Evolutionary conservation across 2,113 vertebrate species (phyloP).

Genomic region (Percina caprodes): DNA sequence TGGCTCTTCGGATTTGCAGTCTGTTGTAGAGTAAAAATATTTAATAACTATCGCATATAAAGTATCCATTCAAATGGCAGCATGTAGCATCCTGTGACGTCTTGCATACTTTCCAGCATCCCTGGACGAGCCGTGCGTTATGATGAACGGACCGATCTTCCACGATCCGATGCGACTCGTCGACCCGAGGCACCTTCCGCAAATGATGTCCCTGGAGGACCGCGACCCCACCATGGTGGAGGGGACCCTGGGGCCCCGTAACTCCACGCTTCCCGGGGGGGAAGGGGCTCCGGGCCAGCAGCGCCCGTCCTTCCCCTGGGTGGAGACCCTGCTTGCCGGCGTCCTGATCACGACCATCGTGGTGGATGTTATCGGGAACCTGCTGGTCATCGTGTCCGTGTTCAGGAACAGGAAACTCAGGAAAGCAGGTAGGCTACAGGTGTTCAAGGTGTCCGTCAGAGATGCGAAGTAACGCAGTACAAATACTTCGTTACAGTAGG

Average conservation of each 20-base stretch:
- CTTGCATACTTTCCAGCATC: not conserved
- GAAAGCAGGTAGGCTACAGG: slow-evolving; percentile 82
- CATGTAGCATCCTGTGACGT: not conserved
- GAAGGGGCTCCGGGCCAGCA: slow-evolving; percentile 60
- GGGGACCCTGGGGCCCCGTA: slow-evolving; percentile 69
- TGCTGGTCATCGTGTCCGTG: slow-evolving; percentile 88
- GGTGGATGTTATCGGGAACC: slow-evolving; percentile 86
- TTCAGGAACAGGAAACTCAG: slow-evolving; percentile 89
- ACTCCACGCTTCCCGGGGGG: slow-evolving; percentile 68
- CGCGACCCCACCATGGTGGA: slow-evolving; percentile 73
- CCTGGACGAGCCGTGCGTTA: slow-evolving; percentile 31
- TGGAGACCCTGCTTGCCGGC: slow-evolving; percentile 78
- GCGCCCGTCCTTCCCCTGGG: slow-evolving; percentile 79
- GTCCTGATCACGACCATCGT: slow-evolving; percentile 87
- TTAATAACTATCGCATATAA: not conserved
- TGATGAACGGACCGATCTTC: slow-evolving; percentile 56
- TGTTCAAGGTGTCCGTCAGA: not conserved
- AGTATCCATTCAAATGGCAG: not conserved
- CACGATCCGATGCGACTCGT: slow-evolving; percentile 66
- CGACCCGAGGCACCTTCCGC: slow-evolving; percentile 67
- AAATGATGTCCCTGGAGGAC: slow-evolving; percentile 77
- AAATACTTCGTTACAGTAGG: no score
- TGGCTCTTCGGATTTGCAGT: not conserved
- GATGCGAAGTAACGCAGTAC: no score
- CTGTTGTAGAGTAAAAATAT: no score